Base-by-base conservation (phyloP, 2,888 invertebrate genomes). In the Pterostichus niger region DNA sequence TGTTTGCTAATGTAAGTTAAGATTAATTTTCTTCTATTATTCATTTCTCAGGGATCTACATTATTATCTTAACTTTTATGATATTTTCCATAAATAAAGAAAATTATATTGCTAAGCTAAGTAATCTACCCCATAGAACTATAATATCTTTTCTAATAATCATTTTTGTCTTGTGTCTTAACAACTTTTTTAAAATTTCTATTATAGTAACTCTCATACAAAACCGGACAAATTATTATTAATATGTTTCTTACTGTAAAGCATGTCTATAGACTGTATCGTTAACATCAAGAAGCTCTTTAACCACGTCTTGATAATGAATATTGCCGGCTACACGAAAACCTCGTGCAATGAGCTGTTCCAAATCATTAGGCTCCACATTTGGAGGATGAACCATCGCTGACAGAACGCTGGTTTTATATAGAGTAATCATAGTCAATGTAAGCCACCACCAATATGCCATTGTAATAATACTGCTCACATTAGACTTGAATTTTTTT, bases 341-440 rank as follows among this genome's bases (percentile, higher is more conserved):
- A 11, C 77, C 79, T 7, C 64, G 76, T 0, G 52, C 33, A 10
- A 84, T 33, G n/a, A 85, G 49, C 13, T 85, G 78, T 59, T 68
- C 9, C 7, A 85, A 9, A 52, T 84, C 56, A 13, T 75, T 76
- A 9, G 85, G 85, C 80, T 85, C 85, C 10, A 44, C 81, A 54
- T 83, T 71, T 49, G 84, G 85, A n/a, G 85, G 85, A 59, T 84
- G 77, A 31, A 84, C 82, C 64, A 85, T 81, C 4, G 84, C 17
- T 0, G 85, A 80, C 2, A 83, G 61, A 40, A 85, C 46, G 68
- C 82, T 84, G n/a, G 84, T 84, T 54, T 85, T 85, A 33, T 84
- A 84, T 2, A 84, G 68, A 2, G 83, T 84, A 31, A 80, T 80
- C 54, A 85, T 33, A 54, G 79, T 85, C 24, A 85, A 24, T 10